Conservation (phyloP, 2,797 vertebrate species). For the Pampus argenteus region DNA sequence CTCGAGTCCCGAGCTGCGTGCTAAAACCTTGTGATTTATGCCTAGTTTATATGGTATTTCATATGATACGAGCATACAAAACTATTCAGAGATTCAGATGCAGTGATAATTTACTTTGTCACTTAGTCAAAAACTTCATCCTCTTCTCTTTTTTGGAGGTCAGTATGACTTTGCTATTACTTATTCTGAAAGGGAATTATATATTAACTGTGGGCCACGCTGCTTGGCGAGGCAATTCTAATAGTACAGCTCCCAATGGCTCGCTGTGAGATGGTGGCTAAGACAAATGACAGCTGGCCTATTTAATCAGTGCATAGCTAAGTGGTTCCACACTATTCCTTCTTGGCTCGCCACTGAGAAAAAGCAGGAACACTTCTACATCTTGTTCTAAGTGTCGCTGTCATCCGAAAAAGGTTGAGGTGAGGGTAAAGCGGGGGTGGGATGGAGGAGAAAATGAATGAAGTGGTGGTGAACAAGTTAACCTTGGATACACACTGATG, state of each 20-base stretch:
- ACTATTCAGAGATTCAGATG: background rate
- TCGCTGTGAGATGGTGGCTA: conserved; percentile 61
- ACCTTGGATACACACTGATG: conserved; percentile 17
- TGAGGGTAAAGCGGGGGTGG: background rate
- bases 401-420: conserved; percentile 18
- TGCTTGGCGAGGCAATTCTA: conserved; percentile 64
- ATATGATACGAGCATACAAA: background rate
- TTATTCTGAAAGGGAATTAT: conserved; percentile 67
- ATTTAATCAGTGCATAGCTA: conserved; percentile 74
- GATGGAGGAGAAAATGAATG: no score
- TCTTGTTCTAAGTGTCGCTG: conserved; percentile 52
- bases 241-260: conserved; percentile 66
- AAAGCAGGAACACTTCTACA: conserved; percentile 33
- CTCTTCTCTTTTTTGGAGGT: conserved; percentile 48
- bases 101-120: conserved; percentile 3
- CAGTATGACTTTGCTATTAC: conserved; percentile 62
- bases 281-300: conserved; percentile 76
- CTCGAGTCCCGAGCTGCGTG: background rate
- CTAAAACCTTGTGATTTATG: background rate
- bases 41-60: background rate
- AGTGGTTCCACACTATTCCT: conserved; percentile 63
- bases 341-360: conserved; percentile 47
- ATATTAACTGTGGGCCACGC: conserved; percentile 46
- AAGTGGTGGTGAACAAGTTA: conserved; percentile 13
- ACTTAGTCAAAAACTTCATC: conserved; percentile 37